phyloP scores from a whole-genome alignment of 2,797 vertebrate species.

The Rhyacichthys aspro region DNA sequence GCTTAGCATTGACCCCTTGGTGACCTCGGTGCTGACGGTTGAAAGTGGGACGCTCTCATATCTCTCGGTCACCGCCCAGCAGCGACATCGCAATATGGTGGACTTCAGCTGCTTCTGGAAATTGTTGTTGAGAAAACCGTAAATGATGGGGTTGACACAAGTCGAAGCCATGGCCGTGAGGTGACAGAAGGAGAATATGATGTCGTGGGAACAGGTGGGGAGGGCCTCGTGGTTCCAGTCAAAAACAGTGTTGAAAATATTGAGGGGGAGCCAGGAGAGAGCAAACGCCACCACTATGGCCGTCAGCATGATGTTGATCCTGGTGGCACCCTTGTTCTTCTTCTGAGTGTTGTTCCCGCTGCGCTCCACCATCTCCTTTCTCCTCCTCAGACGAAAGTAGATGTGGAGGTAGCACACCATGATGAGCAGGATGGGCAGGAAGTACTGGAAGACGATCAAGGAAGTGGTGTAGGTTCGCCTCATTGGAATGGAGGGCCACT shows the following conservation, averaged over 20 bases:
- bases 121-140: slow-evolving; percentile 88
- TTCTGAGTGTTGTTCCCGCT: slow-evolving; percentile 70
- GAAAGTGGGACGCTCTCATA: slow-evolving; percentile 87
- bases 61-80: slow-evolving; percentile 75
- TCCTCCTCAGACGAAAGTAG: slow-evolving; percentile 82
- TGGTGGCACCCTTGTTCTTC: slow-evolving; percentile 75
- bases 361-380: slow-evolving; percentile 85
- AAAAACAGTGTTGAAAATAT: slow-evolving; percentile 84
- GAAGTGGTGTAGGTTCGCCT: slow-evolving; percentile 85
- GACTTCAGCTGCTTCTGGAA: slow-evolving; percentile 87
- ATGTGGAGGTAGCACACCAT: slow-evolving; percentile 83
- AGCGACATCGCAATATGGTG: slow-evolving; percentile 81
- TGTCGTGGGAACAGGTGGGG: slow-evolving; percentile 78
- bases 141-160: slow-evolving; percentile 87
- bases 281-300: slow-evolving; percentile 83
- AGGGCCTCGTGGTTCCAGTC: slow-evolving; percentile 86
- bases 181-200: slow-evolving; percentile 87
- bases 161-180: slow-evolving; percentile 85
- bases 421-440: slow-evolving; percentile 82
- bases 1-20: slow-evolving; percentile 83
- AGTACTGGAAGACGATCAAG: slow-evolving; percentile 84
- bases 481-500: slow-evolving; percentile 76
- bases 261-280: slow-evolving; percentile 85
- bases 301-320: slow-evolving; percentile 84
- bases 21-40: slow-evolving; percentile 85